Base-by-base conservation (phyloP, 2,797 vertebrate species). In the Jordanella pulchra region DNA sequence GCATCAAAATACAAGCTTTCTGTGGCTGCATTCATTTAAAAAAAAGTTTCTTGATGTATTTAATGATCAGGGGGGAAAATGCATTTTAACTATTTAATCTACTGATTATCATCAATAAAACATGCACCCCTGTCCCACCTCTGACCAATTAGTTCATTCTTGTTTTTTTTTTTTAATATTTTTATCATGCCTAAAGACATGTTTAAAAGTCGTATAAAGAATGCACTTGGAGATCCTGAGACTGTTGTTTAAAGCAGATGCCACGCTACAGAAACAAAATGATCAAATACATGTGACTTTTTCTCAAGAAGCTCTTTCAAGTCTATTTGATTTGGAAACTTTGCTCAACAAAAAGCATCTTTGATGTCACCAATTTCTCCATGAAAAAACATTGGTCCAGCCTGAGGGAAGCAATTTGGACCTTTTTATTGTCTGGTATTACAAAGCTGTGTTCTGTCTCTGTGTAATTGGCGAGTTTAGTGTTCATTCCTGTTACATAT, bases 241-340 rank as follows among this genome's bases (percentile, higher is more conserved):
- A 32, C 17, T 35, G 6, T 61, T 32, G 58, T 63, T 76, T 39
- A 67, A 69, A 47, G 67, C 71, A 55, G 67, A 60, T 7, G 39
- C n/a, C 13, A 2, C 12, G 7, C 10, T 64, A 25, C 47, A 53
- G 44, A 64, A 77, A 51, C 12, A 15, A 71, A 75, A 61, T 28
- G 51, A 35, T 25, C 12, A 53, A 5, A 1, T 4, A 27, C 81
- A 77, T 42, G 50, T 84, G 78, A 77, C 44, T 69, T 1, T 0
- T 53, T 5, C 44, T 48, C 44, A 71, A 78, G 25, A 77, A 5
- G 25, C 17, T 73, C 15, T 81, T 23, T 81, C 7, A 71, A 55
- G 80, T 54, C 28, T 55, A 83, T 87, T 88, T 0, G 73, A 66
- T 86, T 79, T 78, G 78, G 39, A 73, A 68, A 55, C 58, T 71